Evolutionary conservation across 2,888 invertebrate species (phyloP).

Genomic region (Coelinius sp.): DNA sequence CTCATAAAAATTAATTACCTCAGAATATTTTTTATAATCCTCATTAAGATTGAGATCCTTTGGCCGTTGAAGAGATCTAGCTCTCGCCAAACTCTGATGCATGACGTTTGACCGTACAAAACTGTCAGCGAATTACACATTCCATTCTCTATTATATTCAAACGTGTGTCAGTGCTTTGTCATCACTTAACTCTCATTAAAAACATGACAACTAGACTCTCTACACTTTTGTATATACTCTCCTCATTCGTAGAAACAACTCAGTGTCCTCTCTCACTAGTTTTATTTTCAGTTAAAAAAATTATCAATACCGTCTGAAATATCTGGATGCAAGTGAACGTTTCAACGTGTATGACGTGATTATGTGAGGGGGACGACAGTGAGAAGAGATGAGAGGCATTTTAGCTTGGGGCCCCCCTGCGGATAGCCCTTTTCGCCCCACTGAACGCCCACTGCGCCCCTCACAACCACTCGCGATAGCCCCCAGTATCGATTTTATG

Average conservation of each 20-base stretch:
- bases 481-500: slow-evolving; percentile 39
- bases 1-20: slow-evolving; percentile 42
- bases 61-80: slow-evolving; percentile 45
- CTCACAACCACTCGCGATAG: slow-evolving; percentile 30
- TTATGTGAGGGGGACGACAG: neutral
- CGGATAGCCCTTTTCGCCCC: slow-evolving; percentile 2
- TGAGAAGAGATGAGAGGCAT: neutral
- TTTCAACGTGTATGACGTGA: neutral
- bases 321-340: slow-evolving; percentile 26
- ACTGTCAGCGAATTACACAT: slow-evolving; percentile 23
- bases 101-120: slow-evolving; percentile 33
- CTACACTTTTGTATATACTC: neutral
- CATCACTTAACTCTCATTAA: slow-evolving; percentile 42
- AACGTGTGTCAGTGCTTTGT: slow-evolving; percentile 27
- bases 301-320: slow-evolving; percentile 37
- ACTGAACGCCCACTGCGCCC: slow-evolving; percentile 13
- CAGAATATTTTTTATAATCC: slow-evolving; percentile 42
- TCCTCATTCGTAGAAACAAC: neutral
- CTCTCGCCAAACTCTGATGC: slow-evolving; percentile 44
- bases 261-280: neutral
- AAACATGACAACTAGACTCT: slow-evolving; percentile 19
- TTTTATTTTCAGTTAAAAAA: neutral
- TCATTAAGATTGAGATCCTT: slow-evolving; percentile 50
- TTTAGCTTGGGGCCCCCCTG: neutral
- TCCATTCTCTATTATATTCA: slow-evolving; percentile 14